Conservation (phyloP, 2,113 vertebrate species). For the Prinia subflava region DNA sequence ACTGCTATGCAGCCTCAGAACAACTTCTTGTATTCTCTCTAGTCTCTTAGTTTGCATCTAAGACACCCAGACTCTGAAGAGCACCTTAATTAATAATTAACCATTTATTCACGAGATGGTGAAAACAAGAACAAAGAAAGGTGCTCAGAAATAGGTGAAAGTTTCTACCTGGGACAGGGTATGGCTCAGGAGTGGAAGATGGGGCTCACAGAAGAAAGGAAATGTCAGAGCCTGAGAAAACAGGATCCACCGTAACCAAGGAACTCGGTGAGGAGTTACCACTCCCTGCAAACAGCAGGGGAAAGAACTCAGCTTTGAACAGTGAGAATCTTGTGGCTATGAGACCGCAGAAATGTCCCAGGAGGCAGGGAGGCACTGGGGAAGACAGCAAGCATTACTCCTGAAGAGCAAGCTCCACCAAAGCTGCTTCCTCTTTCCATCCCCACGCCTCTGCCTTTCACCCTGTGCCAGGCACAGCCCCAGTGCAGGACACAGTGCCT, state of each 20-base stretch:
- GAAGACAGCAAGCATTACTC: neutral
- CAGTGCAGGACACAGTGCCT: neutral
- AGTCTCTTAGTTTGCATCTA: neutral
- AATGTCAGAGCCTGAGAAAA: neutral
- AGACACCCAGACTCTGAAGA: neutral
- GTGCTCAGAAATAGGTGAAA: neutral
- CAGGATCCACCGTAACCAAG: neutral
- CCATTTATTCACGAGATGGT: neutral
- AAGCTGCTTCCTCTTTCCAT: neutral
- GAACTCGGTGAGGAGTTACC: neutral
- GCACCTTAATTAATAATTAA: neutral
- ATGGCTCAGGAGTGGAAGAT: neutral
- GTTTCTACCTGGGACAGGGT: neutral
- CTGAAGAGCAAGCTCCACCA: neutral
- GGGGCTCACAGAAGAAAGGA: neutral
- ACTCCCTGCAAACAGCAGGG: neutral
- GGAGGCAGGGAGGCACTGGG: neutral
- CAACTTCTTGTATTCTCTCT: neutral
- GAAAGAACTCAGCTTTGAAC: neutral
- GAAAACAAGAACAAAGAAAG: neutral
- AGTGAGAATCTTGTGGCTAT: neutral
- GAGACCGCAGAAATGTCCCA: neutral
- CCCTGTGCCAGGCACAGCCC: accelerated
- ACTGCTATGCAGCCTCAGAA: neutral
- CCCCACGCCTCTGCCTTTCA: neutral